Conservation (phyloP, 2,797 vertebrate genomes). For the Sebastes miniatus region DNA sequence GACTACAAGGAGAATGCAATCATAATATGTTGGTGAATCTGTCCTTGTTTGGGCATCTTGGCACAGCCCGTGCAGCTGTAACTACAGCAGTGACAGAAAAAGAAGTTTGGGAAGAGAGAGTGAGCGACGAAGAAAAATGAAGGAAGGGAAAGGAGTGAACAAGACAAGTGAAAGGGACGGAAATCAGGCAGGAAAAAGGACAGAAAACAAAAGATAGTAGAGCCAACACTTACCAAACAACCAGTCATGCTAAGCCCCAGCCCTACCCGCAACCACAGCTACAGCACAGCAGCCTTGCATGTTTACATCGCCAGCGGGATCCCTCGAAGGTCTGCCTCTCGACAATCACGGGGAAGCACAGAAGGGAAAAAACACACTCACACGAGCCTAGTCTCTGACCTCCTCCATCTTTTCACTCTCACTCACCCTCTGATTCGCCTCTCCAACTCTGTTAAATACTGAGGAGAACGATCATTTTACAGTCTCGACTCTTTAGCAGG, state of each 20-base stretch:
- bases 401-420: constrained; percentile 44
- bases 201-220: not conserved
- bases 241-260: constrained; percentile 50
- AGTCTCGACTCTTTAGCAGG: constrained; percentile 46
- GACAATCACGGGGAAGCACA: constrained; percentile 70
- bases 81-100: constrained; percentile 32
- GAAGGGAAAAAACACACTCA: not conserved
- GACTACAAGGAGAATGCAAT: constrained; percentile 34
- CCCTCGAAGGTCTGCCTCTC: constrained; percentile 65
- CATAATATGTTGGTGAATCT: constrained; percentile 50
- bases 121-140: constrained; percentile 2
- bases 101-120: constrained; percentile 33
- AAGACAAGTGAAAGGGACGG: not conserved
- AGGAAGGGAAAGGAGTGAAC: not conserved
- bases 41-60: constrained; percentile 80
- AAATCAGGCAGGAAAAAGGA: constrained; percentile 1
- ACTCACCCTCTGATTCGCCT: constrained; percentile 47
- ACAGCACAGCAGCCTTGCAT: constrained; percentile 45
- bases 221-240: constrained; percentile 63
- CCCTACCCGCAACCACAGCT: constrained; percentile 25
- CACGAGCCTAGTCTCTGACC: constrained; percentile 46
- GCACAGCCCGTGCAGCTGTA: constrained; percentile 41
- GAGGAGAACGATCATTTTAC: constrained; percentile 60
- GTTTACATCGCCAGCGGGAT: constrained; percentile 59
- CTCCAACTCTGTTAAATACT: constrained; percentile 44